phyloP scores from a whole-genome alignment of 2,888 invertebrate species.

The Adineta ricciae region DNA sequence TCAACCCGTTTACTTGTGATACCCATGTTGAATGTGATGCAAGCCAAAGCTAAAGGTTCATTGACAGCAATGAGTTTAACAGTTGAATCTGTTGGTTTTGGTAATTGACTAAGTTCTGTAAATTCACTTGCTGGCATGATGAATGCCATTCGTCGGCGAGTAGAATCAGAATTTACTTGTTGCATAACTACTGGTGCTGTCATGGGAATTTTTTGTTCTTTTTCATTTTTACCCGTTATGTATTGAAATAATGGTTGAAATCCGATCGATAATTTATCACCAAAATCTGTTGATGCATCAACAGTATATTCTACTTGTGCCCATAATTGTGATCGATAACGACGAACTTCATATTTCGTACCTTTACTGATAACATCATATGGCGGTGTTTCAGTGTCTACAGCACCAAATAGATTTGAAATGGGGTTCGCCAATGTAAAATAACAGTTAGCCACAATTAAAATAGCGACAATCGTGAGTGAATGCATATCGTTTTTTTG shows the following conservation, averaged over 20 bases:
- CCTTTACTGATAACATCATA: not conserved
- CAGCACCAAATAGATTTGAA: not conserved
- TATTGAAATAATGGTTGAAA: slow-evolving; percentile 23
- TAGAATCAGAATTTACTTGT: too few relatives aligned
- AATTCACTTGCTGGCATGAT: not conserved
- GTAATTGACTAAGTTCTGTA: not conserved
- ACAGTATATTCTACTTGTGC: not conserved
- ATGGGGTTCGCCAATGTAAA: not conserved
- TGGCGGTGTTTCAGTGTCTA: not conserved
- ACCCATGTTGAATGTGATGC: not conserved
- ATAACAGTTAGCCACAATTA: not conserved
- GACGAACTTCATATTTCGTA: not conserved
- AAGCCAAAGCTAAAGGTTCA: not conserved
- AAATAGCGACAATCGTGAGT: not conserved
- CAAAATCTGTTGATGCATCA: not conserved
- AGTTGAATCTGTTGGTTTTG: not conserved
- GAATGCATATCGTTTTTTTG: not conserved
- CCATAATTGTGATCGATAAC: not conserved
- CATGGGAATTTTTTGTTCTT: slow-evolving; percentile 26
- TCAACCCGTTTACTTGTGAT: not conserved
- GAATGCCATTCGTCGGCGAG: not conserved
- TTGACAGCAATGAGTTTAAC: not conserved
- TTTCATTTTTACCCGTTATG: slow-evolving; percentile 24
- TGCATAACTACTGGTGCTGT: slow-evolving; percentile 22
- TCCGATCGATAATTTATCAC: not conserved